Base-by-base conservation (phyloP, 64 coral and sea anemone species). In the Pocillopora damicornis region DNA sequence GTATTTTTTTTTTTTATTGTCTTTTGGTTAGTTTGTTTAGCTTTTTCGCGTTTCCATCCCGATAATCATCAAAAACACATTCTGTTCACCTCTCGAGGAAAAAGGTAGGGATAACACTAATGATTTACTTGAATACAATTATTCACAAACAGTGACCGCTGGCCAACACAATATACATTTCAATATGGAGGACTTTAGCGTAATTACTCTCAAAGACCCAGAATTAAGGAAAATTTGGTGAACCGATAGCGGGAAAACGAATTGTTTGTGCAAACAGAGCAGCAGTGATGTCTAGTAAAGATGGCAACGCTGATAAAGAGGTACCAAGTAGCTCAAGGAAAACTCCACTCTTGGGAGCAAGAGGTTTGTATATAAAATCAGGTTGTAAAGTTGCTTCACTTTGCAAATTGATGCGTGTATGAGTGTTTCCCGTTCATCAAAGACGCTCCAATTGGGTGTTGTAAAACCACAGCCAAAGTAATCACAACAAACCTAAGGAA, bases 281-380 rank as follows among this genome's bases (percentile, higher is more conserved):
- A 68, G 80, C 15, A 68, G 35, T 56, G 6, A 83, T 83, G 80
- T 83, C 80, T 83, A 35, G 80, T 51, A 68, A 45, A 3, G 63
- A 83, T 9, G 38, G 80, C 45, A 63, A 68, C 16, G 11, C 34
- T 37, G 36, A 22, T 1, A 83, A 83, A 14, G 20, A 66, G 13
- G 60, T 77, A 22, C 75, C 63, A 25, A 23, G 67, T 71, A n/a
- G 18, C 25, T 30, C 67, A 23, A 83, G 60, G 56, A 83, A 68
- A 35, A 83, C 35, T 23, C 80, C 80, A 37, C 30, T 83, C 6
- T 35, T 83, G 35, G 80, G 80, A 45, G 63, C 80, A 12, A 83
- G 80, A 68, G 80, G 80, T 68, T 71, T 71, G 67, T 71, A 1
- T 23, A 23, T 11, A 11, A 18, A 17, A 68, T 20, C 17, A 1